These are phyloP conservation scores for Pseudopleuronectes americanus DNA, from an alignment of 2,797 vertebrate species.

Conservation along the genomic window DNA sequence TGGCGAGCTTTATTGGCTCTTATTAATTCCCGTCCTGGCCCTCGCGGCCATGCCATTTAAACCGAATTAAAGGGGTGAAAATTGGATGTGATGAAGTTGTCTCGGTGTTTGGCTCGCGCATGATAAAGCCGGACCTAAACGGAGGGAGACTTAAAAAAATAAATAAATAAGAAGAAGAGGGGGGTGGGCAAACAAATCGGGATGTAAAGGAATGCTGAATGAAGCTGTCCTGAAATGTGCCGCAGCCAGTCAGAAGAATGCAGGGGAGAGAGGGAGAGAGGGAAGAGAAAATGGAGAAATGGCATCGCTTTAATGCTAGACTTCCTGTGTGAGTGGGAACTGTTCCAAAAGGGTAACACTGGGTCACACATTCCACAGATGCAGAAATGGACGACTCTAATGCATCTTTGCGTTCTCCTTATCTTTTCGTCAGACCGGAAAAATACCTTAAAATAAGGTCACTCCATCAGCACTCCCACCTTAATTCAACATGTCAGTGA, in stretches of 20 bases:
- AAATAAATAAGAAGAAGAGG: conserved; percentile 20
- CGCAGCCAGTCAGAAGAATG: conserved; percentile 65
- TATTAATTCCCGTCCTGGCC: conserved; percentile 80
- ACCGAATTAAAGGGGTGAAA: conserved; percentile 82
- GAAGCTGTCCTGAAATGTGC: conserved; percentile 71
- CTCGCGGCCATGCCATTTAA: conserved; percentile 79
- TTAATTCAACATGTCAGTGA: conserved; percentile 48
- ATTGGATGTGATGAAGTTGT: conserved; percentile 83
- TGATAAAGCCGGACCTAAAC: conserved; percentile 72
- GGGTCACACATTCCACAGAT: conserved; percentile 76
- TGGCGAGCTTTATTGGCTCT: conserved; percentile 78
- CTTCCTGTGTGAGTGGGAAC: conserved; percentile 78
- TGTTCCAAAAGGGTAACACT: conserved; percentile 66
- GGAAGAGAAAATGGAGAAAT: conserved; percentile 51
- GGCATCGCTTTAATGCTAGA: conserved; percentile 69
- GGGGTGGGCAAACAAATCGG: conserved; percentile 57
- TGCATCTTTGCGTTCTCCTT: conserved; percentile 44
- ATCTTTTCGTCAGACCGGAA: conserved; percentile 48
- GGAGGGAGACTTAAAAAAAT: conserved; percentile 37
- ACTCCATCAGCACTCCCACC: conserved; percentile 37
- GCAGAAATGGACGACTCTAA: conserved; percentile 42
- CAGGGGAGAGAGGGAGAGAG: conserved; percentile 22
- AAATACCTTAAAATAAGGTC: conserved; percentile 44
- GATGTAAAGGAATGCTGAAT: conserved; percentile 78
- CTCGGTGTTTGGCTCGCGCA: conserved; percentile 61